These are phyloP conservation scores for Peromyscus maniculatus DNA, from an alignment of 2,113 vertebrate genomes.

Conservation along the genomic window DNA sequence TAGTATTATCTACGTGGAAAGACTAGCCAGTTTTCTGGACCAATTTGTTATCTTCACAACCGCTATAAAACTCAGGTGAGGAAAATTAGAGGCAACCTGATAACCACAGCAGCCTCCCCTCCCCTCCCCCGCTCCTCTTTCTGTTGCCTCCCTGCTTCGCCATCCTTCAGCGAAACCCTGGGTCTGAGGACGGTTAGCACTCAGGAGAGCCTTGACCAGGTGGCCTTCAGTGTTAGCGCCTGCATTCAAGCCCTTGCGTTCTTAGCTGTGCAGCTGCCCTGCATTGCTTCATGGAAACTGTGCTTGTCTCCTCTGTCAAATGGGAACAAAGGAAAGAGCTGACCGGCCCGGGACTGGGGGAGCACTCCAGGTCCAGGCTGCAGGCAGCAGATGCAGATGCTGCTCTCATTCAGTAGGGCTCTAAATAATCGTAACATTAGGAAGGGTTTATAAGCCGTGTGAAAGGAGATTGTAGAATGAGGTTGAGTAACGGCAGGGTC, in stretches of 20 bases:
- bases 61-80: neutral
- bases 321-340: neutral
- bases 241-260: neutral
- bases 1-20: neutral
- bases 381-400: neutral
- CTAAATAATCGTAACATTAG: neutral
- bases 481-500: neutral
- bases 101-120: neutral
- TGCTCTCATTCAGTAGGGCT: neutral
- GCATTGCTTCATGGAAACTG: neutral
- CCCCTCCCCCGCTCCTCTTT: neutral
- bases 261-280: neutral
- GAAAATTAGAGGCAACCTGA: slow-evolving; percentile 26
- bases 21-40: neutral
- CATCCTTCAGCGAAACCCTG: neutral
- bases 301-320: neutral
- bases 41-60: neutral
- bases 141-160: neutral
- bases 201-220: neutral
- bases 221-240: too few species aligned
- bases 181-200: neutral
- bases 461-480: neutral
- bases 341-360: neutral
- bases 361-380: too few species aligned
- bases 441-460: neutral